Base-by-base conservation (phyloP, 2,888 invertebrate species). In the Andrena flavipes region DNA sequence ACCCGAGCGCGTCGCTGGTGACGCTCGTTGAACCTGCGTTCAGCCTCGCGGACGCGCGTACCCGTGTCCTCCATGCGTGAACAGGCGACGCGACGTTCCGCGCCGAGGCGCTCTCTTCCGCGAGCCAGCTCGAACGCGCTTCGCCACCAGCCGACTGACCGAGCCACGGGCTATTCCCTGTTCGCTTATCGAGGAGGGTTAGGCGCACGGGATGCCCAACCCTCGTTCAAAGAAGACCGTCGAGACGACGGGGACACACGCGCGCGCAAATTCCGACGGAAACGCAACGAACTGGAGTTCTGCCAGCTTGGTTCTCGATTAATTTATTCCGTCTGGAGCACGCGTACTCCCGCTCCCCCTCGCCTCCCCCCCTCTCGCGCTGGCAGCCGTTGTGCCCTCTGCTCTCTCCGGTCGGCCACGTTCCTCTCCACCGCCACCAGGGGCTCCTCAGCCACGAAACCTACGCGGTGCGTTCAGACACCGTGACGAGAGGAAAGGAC, bases 301-400 rank as follows among this genome's bases (percentile, higher is more conserved):
- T 83, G 87, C 87, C 87, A 87, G 74, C 80, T 78, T 73, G 85
- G 79, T 81, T 75, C 87, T 77, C 87, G 87, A 87, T 87, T 87
- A 87, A 87, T 87, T 87, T 86, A 87, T 86, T 84, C 85, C 76
- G 85, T 85, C 86, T 84, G 84, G 84, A 83, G 72, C 75, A 65
- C 65, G 67, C 68, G 33, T 56, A 23, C 64, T n/a, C 26, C 16
- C 42, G 16, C 49, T 13, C 26, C 35, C 56, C 67, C 20, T 54
- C n/a, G 10, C 42, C 10, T 2, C 26, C 26, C 26, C 23, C 33
- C 23, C 20, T 49, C 33, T 16, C 10, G 49, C 56, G 48, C 10
- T 35, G 23, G 54, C 63, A 63, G n/a, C 51, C 76, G 56, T 49
- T 26, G 42, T 62, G 54, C 20, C 20, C 56, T 29, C 65, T 72